Conservation (phyloP, 1,140 invertebrate genomes). For the Dendrolimus kikuchii region DNA sequence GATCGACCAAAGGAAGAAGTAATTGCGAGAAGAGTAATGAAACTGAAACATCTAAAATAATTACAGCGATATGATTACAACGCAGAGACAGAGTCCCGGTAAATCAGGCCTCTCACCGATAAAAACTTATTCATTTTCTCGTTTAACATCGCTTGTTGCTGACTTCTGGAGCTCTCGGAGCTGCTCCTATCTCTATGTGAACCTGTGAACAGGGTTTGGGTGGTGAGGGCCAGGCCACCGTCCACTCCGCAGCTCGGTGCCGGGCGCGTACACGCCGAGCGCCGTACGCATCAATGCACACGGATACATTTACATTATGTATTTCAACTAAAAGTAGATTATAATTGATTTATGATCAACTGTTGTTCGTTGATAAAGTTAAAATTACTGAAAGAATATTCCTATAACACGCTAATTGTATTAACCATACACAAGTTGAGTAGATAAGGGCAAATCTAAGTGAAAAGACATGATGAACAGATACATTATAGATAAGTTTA, state of each 20-base stretch:
- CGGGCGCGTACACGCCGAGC: conserved; percentile 37
- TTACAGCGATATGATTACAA: conserved; percentile 56
- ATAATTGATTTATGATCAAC: too few species aligned
- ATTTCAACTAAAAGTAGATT: too few species aligned
- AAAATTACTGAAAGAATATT: too few species aligned
- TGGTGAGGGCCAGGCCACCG: conserved; percentile 21
- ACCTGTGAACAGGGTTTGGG: conserved; percentile 56
- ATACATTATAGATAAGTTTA: conserved; percentile 53
- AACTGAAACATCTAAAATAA: conserved; percentile 56
- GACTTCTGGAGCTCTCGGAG: conserved; percentile 77
- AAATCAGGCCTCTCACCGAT: conserved; percentile 81
- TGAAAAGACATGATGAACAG: conserved; percentile 47
- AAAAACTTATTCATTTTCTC: conserved; percentile 96
- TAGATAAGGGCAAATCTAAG: conserved; percentile 15
- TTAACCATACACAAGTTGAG: too few species aligned
- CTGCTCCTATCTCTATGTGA: conserved; percentile 74
- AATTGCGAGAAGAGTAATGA: conserved; percentile 47
- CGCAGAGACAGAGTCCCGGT: conserved; percentile 38
- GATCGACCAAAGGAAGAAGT: conserved; percentile 51
- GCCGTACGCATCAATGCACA: conserved; percentile 21
- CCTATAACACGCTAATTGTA: too few species aligned
- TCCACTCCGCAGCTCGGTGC: conserved; percentile 19
- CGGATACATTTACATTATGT: not conserved
- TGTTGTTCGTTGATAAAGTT: too few species aligned
- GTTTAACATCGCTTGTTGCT: conserved; percentile 88